Evolutionary conservation across 2,113 vertebrate genomes (phyloP).

Genomic region (Antechinus stuartii): DNA sequence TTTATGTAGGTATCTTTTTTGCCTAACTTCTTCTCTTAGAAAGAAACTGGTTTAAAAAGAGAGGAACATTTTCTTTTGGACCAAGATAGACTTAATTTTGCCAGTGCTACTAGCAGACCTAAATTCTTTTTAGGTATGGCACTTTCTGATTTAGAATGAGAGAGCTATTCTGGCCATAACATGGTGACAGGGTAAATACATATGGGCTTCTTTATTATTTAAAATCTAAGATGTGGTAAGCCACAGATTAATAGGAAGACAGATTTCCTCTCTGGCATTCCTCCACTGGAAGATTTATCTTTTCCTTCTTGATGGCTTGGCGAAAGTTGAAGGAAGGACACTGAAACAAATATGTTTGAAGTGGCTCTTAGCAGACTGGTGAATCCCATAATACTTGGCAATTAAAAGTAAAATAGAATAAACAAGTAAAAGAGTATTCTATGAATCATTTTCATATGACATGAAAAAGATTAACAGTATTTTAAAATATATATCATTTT

Average conservation of each 20-base stretch:
- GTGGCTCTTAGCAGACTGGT: slow-evolving; percentile 23
- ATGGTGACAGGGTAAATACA: neutral
- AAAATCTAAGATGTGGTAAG: slow-evolving; percentile 62
- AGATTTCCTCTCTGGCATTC: slow-evolving; percentile 62
- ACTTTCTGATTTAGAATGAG: neutral
- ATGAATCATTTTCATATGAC: neutral
- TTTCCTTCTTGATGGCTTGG: slow-evolving; percentile 56
- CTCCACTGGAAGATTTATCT: slow-evolving; percentile 62
- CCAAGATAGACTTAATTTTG: neutral
- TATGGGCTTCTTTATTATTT: neutral
- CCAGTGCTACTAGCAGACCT: neutral
- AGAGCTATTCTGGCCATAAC: neutral
- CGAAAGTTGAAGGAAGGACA: slow-evolving; percentile 23
- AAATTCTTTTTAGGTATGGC: neutral
- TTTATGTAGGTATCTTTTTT: neutral
- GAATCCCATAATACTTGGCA: slow-evolving; percentile 33
- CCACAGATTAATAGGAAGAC: slow-evolving; percentile 67
- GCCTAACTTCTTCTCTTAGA: neutral
- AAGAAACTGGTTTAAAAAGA: neutral
- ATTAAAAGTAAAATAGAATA: neutral
- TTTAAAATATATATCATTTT: neutral
- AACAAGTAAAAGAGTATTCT: neutral
- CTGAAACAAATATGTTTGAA: slow-evolving; percentile 3
- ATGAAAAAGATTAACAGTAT: slow-evolving; percentile 14
- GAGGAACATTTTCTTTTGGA: neutral